Evolutionary conservation across 1,140 invertebrate genomes (phyloP).

Genomic region (Nylanderia fulva): DNA sequence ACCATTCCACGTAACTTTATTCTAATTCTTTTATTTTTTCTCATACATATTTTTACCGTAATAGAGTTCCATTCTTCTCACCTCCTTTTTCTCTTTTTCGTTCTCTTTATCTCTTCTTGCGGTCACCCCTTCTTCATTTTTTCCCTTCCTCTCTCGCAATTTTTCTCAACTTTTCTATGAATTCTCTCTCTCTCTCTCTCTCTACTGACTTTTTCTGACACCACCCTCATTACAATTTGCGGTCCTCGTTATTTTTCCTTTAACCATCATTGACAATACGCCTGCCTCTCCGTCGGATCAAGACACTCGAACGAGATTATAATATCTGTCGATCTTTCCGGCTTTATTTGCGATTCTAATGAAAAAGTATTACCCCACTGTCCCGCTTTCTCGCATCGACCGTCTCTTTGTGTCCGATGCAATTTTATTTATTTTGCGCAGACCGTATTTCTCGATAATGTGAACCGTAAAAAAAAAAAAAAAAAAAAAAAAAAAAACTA

Average conservation of each 20-base stretch:
- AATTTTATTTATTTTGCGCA: slow-evolving; percentile 12
- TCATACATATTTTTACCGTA: slow-evolving; percentile 54
- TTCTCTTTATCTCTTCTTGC: slow-evolving; percentile 1
- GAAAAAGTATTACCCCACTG: slow-evolving; percentile 48
- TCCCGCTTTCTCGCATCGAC: slow-evolving; percentile 3
- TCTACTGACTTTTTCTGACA: neutral
- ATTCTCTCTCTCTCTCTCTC: neutral
- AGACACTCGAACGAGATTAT: slow-evolving; percentile 71
- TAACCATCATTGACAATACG: neutral
- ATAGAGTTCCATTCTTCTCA: slow-evolving; percentile 51
- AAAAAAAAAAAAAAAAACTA: neutral
- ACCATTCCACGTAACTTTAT: slow-evolving; percentile 37
- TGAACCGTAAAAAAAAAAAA: neutral
- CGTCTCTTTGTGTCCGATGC: neutral
- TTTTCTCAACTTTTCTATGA: slow-evolving; percentile 14
- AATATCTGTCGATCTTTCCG: slow-evolving; percentile 64
- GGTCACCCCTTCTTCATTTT: neutral
- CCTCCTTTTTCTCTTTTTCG: slow-evolving; percentile 5
- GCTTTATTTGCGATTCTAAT: slow-evolving; percentile 62
- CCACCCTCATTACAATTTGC: slow-evolving; percentile 43
- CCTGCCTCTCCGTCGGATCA: slow-evolving; percentile 39
- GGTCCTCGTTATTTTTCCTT: slow-evolving; percentile 45
- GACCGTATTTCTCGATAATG: neutral
- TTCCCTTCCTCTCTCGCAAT: neutral
- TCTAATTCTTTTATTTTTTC: slow-evolving; percentile 48